Base-by-base conservation (phyloP, 2,797 vertebrate species). In the Oryzias sinensis region DNA sequence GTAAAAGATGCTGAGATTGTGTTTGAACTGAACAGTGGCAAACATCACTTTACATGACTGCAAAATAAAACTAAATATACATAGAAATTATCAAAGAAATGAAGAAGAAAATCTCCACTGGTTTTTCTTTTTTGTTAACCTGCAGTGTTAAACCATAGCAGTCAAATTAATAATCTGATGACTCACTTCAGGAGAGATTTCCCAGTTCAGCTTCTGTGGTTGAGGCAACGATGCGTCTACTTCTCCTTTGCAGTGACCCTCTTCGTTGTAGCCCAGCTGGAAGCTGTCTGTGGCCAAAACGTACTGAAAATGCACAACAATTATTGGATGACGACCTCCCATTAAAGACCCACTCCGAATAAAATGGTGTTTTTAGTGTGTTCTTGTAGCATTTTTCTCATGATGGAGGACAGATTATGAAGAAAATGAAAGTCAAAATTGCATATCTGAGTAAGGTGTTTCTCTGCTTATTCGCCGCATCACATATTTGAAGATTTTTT, bases 241-340 rank as follows among this genome's bases (percentile, higher is more conserved):
- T 0, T 85, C 87, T 7, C 95, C 95, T 80, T 96, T 96, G 79
- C 95, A 96, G 83, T 96, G 93, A 50, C 95, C 95, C 1, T 95
- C 93, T 25, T 83, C 67, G 1, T 92, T 90, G 73, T 97, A 97
- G 8, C 95, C 95, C 14, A 97, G 87, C 60, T 92, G 91, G 77
- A 97, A 96, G 68, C 89, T 86, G 72, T 97, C 95, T 0, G 90
- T 94, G 15, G 94, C 93, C 78, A 96, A 74, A 2, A 89, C 89
- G 68, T 91, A 94, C 95, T 97, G 72, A 4, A 73, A 80, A 75
- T 9, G 29, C 42, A 76, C 9, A 45, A 42, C 18, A 8, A 4
- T 20, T n/a, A 17, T 18, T 1, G 29, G 8, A 11, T 11, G 29
- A 33, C 11, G 33, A 11, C 33, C 11, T 37, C 8, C 20, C 20